Evolutionary conservation across 2,113 vertebrate species (phyloP), one percentile per base, ranked within the genome.

Genomic region (Coptodon bakossiorum): DNA sequence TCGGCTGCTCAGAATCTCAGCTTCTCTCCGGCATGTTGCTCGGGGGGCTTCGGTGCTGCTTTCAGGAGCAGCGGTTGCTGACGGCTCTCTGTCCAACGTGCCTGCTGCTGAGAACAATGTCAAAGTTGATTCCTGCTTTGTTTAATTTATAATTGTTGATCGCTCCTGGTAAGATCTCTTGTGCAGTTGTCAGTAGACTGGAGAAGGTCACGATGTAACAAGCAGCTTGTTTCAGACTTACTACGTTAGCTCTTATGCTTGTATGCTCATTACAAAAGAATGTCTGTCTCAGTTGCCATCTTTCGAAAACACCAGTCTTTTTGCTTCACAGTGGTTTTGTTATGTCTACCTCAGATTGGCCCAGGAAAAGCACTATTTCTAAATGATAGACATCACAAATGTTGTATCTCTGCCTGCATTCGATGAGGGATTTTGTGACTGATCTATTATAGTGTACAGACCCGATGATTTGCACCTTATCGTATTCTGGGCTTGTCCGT

Each of bases 341-440:
- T 89, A 83, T 73, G 93, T 95, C 95, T 96, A 95, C 95, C 94
- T 96, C 94, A 95, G 86, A 93, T 94, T 92, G 95, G 92, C 92
- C 91, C 94, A 91, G 91, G 85, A 90, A 93, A 92, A 90, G 90
- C 93, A 93, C 91, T 87, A 89, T 91, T 94, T 91, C 78, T 82
- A 84, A 90, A 91, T 57, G 76, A 81, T 73, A 73, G 43, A 86
- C 16, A 81, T 92, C 81, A 91, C 80, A 86, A 52, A 81, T 82
- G 43, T 73, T 82, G 54, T 66, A 61, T 89, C 57, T 78, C 86
- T 59, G 68, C 79, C 71, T 88, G 88, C 54, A 50, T 89, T 86
- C 78, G 80, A 86, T 87, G n/a, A 59, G 88, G 43, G 50, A 84
- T 83, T 68, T 82, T 90, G 22, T 40, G 73, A 83, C 87, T 24